Conservation (phyloP, 2,797 vertebrate genomes). For the Tarsius wallacei region DNA sequence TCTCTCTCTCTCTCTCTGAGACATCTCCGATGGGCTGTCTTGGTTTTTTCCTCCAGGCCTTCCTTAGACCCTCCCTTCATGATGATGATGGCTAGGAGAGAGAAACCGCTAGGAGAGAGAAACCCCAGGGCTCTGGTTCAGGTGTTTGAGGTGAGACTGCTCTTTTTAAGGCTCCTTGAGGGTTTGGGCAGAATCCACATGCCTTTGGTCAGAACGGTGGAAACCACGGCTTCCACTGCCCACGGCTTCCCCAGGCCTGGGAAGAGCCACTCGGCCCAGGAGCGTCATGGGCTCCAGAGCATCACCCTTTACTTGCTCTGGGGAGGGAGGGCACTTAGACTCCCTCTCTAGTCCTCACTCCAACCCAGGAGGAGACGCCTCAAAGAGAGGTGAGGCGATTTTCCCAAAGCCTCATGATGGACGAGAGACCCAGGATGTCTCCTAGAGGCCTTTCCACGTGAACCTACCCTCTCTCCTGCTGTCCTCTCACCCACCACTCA, state of each 20-base stretch:
- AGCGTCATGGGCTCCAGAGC: neutral
- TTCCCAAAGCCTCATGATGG: neutral
- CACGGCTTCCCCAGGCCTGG: neutral
- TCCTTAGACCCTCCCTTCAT: too few species aligned
- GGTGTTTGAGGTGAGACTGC: neutral
- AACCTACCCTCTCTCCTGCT: neutral
- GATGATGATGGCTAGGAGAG: neutral
- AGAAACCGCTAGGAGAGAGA: neutral
- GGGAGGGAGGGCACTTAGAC: neutral
- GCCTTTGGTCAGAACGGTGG: neutral
- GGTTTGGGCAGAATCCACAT: neutral
- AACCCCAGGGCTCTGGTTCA: neutral
- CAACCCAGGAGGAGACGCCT: neutral
- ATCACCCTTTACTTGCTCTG: neutral
- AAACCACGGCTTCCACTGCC: neutral
- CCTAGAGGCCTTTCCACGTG: neutral
- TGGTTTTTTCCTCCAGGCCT: neutral
- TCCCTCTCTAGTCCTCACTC: neutral
- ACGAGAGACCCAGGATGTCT: neutral
- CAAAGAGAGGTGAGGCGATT: neutral
- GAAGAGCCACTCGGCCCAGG: rapidly evolving
- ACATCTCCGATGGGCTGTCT: rapidly evolving
- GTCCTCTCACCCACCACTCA: too few species aligned
- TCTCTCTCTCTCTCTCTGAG: neutral
- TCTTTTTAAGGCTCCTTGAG: neutral